phyloP scores from a whole-genome alignment of 2,797 vertebrate species.

The Rhynchonycteris naso region DNA sequence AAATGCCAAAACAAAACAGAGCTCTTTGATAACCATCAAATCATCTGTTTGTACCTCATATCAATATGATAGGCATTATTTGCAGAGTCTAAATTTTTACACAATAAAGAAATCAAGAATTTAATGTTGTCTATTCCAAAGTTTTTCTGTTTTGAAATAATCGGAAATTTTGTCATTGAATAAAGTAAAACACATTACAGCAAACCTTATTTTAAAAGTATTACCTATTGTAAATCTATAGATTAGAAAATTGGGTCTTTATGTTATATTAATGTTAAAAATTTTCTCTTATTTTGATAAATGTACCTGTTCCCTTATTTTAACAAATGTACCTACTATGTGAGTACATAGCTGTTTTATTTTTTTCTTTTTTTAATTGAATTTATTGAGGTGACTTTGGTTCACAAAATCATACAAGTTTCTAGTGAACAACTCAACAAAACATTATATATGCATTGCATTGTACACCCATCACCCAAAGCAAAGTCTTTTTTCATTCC shows the following conservation, averaged over 20 bases:
- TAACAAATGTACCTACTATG: neutral
- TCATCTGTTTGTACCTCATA: neutral
- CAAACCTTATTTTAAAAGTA: neutral
- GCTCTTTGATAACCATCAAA: constrained; percentile 56
- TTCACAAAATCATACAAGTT: no score
- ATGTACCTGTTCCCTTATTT: neutral
- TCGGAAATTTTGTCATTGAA: neutral
- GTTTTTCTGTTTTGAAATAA: neutral
- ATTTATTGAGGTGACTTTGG: no score
- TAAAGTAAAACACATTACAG: neutral
- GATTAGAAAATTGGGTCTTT: neutral
- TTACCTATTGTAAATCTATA: neutral
- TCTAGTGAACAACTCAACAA: no score
- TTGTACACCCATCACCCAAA: no score
- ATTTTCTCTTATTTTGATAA: neutral
- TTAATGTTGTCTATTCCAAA: neutral
- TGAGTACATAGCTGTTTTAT: neutral
- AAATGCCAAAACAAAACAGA: constrained; percentile 63
- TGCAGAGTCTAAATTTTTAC: constrained; percentile 9
- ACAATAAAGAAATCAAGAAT: neutral
- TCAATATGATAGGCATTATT: neutral
- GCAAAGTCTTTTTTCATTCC: no score
- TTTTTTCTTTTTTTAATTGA: no score
- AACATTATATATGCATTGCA: no score
- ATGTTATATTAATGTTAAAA: neutral